Percentiles rank a stretch among this genome's conserved stretches.
Evolutionary conservation across 2,113 vertebrate genomes (phyloP).

Genomic region (Strix aluco): DNA sequence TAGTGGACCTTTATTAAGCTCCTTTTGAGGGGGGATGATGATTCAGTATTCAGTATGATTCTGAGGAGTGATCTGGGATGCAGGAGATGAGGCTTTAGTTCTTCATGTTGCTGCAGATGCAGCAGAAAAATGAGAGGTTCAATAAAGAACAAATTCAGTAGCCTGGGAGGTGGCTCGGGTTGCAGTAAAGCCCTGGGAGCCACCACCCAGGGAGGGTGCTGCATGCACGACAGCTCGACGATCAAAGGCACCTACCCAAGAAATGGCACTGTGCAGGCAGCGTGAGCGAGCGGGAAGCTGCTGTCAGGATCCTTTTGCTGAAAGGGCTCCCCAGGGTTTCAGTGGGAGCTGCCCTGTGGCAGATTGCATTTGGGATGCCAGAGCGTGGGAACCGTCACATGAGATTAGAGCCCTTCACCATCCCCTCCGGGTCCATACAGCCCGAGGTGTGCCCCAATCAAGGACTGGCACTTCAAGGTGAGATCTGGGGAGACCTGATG

Average conservation of each 20-base stretch:
- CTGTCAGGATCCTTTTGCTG: background rate
- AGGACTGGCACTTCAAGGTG: background rate
- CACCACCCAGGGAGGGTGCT: background rate
- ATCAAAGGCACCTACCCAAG: background rate
- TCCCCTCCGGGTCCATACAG: background rate
- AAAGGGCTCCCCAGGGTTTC: background rate
- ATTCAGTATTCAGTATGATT: background rate
- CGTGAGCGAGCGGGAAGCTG: too few relatives aligned
- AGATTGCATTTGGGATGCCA: background rate
- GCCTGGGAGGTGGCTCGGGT: background rate
- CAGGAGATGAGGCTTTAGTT: background rate
- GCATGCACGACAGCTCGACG: accelerated
- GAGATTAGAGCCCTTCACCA: background rate
- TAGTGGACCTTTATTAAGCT: background rate
- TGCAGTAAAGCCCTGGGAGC: background rate
- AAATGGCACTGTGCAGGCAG: background rate
- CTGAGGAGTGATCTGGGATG: background rate
- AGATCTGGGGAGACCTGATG: background rate
- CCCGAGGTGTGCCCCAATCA: background rate
- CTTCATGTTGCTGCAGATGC: background rate
- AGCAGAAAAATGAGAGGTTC: background rate
- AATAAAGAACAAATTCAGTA: background rate
- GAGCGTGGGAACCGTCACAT: background rate
- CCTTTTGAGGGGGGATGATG: background rate
- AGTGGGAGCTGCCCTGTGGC: background rate